Evolutionary conservation across 2,113 vertebrate species (phyloP).

Genomic region (Lampris megalopsis): DNA sequence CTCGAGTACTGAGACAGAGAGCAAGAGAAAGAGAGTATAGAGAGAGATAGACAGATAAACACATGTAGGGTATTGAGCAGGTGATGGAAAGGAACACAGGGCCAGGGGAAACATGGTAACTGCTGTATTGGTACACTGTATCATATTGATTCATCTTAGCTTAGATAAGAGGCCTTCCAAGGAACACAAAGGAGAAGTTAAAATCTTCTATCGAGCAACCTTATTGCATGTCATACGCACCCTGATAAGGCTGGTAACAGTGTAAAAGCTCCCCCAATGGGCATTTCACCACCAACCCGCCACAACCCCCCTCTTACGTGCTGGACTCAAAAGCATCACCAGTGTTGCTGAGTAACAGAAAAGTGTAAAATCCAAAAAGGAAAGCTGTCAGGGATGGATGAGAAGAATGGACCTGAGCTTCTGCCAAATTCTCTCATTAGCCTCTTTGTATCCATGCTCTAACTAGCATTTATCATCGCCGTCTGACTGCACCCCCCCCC

Average conservation of each 20-base stretch:
- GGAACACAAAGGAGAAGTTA: slow-evolving; percentile 5
- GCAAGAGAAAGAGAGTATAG: slow-evolving; percentile 5
- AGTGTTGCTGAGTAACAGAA: slow-evolving; percentile 63
- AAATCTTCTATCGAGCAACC: slow-evolving; percentile 4
- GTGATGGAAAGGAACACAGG: slow-evolving; percentile 27
- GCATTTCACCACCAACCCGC: slow-evolving; percentile 25
- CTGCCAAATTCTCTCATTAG: slow-evolving; percentile 34
- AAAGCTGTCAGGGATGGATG: slow-evolving; percentile 51
- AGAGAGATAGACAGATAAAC: slow-evolving; percentile 7
- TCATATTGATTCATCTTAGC: not conserved
- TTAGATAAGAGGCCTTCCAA: not conserved
- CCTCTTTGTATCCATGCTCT: slow-evolving; percentile 28
- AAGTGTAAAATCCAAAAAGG: slow-evolving; percentile 48
- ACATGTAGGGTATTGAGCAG: slow-evolving; percentile 14
- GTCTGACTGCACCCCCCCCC: not conserved
- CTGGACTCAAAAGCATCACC: slow-evolving; percentile 34
- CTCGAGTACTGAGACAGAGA: slow-evolving; percentile 87
- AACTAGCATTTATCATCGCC: slow-evolving; percentile 60
- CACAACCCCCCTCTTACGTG: slow-evolving; percentile 8
- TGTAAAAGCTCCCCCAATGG: not conserved
- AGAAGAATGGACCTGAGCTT: slow-evolving; percentile 24
- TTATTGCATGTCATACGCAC: slow-evolving; percentile 1
- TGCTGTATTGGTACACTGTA: not conserved
- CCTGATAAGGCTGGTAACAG: slow-evolving; percentile 20
- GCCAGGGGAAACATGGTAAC: slow-evolving; percentile 16